A percentile compares a stretch with the other conserved stretches of the same genome.
phyloP scores from a whole-genome alignment of 2,113 vertebrate genomes.

The Macquaria ambigua region DNA sequence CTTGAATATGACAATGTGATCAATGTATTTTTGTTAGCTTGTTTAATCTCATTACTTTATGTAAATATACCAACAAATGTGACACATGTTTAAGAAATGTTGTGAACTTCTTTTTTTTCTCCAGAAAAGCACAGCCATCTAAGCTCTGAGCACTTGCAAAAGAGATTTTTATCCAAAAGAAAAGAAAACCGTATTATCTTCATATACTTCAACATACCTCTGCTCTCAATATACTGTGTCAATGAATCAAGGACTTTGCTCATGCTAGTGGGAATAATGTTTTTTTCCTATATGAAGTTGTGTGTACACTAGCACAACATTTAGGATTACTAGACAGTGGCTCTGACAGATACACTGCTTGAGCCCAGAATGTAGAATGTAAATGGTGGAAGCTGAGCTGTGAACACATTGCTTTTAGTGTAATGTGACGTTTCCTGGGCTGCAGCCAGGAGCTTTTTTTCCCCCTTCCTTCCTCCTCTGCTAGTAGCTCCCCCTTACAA shows the following conservation, averaged over 20 bases:
- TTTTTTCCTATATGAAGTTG: neutral
- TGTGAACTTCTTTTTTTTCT: neutral
- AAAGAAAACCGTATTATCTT: too few relatives aligned
- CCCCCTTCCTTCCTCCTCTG: conserved; percentile 36
- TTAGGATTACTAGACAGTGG: neutral
- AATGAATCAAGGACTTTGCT: conserved; percentile 44
- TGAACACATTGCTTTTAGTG: conserved; percentile 69
- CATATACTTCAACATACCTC: neutral
- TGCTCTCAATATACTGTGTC: neutral
- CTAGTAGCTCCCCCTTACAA: conserved; percentile 53
- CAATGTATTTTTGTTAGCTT: neutral
- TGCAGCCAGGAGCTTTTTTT: conserved; percentile 53
- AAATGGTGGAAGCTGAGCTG: conserved; percentile 61
- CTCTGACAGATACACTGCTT: conserved; percentile 14
- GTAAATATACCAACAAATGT: neutral
- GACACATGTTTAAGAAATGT: neutral
- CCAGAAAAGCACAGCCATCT: neutral
- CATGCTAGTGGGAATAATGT: neutral
- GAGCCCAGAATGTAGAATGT: conserved; percentile 25
- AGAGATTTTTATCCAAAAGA: neutral
- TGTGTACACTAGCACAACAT: neutral
- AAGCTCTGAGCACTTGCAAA: neutral
- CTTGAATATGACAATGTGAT: neutral
- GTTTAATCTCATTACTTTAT: neutral
- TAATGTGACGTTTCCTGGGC: conserved; percentile 75